phyloP scores from a whole-genome alignment of 1,140 invertebrate species.

The Drosophila mauritiana region DNA sequence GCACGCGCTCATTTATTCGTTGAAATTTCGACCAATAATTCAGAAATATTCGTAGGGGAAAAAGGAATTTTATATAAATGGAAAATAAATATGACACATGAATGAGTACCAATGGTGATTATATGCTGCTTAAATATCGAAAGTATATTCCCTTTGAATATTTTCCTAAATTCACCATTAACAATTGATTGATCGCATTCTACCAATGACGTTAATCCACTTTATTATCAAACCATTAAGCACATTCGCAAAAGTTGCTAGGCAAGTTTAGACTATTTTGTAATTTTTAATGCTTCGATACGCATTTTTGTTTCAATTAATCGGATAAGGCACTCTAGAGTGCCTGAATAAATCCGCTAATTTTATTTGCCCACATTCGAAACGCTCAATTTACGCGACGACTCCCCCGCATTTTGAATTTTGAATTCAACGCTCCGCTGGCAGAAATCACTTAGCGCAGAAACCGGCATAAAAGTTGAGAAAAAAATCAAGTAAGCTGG shows the following conservation, averaged over 20 bases:
- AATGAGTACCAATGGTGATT: no score
- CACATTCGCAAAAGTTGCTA: neutral
- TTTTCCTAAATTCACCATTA: neutral
- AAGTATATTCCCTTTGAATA: no score
- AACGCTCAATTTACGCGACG: slow-evolving; percentile 21
- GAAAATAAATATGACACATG: no score
- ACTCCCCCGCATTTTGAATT: slow-evolving; percentile 37
- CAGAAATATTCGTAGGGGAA: neutral
- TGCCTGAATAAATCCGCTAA: slow-evolving; percentile 48
- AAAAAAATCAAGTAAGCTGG: slow-evolving; percentile 58
- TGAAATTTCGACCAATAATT: neutral
- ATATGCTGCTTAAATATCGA: no score
- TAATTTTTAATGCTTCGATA: slow-evolving; percentile 3
- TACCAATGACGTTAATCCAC: neutral
- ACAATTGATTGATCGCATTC: neutral
- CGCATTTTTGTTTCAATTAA: slow-evolving; percentile 12
- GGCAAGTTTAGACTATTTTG: neutral
- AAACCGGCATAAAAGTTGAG: slow-evolving; percentile 32
- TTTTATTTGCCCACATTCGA: slow-evolving; percentile 46
- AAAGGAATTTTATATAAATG: neutral
- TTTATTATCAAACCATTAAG: neutral
- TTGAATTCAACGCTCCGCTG: slow-evolving; percentile 44
- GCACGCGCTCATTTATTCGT: slow-evolving; percentile 30
- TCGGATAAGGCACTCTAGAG: neutral
- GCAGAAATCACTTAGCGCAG: slow-evolving; percentile 65